These are phyloP conservation scores for Avahi laniger DNA, from an alignment of 2,797 vertebrate genomes.

Conservation along the genomic window DNA sequence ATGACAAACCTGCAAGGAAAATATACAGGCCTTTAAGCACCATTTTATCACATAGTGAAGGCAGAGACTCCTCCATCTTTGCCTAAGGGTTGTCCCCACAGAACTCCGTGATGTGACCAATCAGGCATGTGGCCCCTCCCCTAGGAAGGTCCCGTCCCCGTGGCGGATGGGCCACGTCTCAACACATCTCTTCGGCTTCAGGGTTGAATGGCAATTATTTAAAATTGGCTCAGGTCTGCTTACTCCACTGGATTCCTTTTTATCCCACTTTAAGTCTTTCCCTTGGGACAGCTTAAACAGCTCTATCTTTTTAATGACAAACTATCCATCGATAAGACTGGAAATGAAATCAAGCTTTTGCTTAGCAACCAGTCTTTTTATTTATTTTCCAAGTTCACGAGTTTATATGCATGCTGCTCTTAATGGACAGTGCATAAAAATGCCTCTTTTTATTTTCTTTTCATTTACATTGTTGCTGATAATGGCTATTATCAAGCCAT, in stretches of 20 bases:
- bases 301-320: constrained; percentile 79
- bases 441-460: constrained; percentile 77
- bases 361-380: constrained; percentile 70
- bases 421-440: constrained; percentile 75
- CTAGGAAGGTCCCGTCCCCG: background rate
- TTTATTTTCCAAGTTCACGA: constrained; percentile 77
- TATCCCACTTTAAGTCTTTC: constrained; percentile 68
- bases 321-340: constrained; percentile 34
- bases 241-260: constrained; percentile 51
- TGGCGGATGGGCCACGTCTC: background rate
- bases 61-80: background rate
- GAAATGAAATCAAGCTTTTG: constrained; percentile 74
- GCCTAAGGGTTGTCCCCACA: background rate
- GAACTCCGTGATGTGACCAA: background rate
- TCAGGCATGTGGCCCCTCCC: too few species aligned
- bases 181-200: background rate
- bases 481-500: constrained; percentile 71
- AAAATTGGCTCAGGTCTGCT: constrained; percentile 65
- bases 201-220: constrained; percentile 62
- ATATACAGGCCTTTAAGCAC: background rate
- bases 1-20: background rate
- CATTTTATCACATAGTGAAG: background rate
- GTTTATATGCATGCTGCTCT: constrained; percentile 65
- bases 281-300: constrained; percentile 59
- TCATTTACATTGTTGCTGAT: constrained; percentile 77